Base-by-base conservation (phyloP, 2,797 vertebrate genomes). In the Bradypodion pumilum region DNA sequence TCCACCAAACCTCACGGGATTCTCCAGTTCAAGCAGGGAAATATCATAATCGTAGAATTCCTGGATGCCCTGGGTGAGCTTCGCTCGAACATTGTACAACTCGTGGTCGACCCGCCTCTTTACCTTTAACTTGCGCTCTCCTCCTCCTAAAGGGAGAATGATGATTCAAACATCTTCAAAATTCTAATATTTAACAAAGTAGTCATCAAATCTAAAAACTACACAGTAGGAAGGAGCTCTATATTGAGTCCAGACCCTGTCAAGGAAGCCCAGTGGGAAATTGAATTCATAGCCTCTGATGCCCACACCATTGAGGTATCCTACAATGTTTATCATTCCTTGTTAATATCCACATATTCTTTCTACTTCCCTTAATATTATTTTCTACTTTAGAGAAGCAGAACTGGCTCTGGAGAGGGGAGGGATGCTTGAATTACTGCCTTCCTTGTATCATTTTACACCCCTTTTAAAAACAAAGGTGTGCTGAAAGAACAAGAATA, bases 21-120 rank as follows among this genome's bases (percentile, higher is more conserved):
- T 42, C 29, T 88, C 85, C 76, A 97, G 56, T 82, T 95, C 84
- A 6, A 98, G 60, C 70, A 98, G 91, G 56, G 97, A 97, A 0
- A 98, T 93, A 74, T 98, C 98, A 2, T 97, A 97, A 75, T 97
- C 97, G 1, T 97, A 98, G 91, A 97, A 98, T 87, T 97, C 97
- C 0, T 62, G 85, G 2, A 98, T 94, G 1, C 96, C 96, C 88
- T 95, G 96, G 59, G 83, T 13, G 72, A 2, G 68, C 15, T 97
- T 96, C 1, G 93, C 92, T 0, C 6, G 63, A 65, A 90, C 62
- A 32, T 97, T 84, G 82, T 95, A 98, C 1, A 89, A 40, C 0
- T 93, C 89, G 29, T 97, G 95, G 52, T 91, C 88, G 9, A 90
- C 32, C 0, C 40, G 85, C 19, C 76, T 35, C 82, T 91, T 81